Evolutionary conservation across 2,797 vertebrate species (phyloP).

Genomic region (Microctenopoma steveboyesi): DNA sequence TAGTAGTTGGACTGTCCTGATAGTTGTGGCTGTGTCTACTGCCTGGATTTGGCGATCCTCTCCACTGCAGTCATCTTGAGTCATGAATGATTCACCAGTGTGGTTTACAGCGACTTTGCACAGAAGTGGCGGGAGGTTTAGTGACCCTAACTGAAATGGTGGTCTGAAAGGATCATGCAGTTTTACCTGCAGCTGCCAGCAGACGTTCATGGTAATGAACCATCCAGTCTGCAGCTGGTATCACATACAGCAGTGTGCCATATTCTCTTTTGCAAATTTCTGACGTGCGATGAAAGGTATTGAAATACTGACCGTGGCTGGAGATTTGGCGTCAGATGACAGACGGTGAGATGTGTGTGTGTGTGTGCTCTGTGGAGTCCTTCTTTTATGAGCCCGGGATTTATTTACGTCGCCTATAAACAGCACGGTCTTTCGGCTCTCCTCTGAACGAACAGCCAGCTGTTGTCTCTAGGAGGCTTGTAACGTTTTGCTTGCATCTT

Average conservation of each 20-base stretch:
- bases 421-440: slow-evolving; percentile 1
- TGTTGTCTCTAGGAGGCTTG: slow-evolving; percentile 24
- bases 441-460: neutral
- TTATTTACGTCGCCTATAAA: slow-evolving; percentile 53
- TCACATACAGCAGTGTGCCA: neutral
- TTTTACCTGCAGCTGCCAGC: slow-evolving; percentile 31
- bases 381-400: slow-evolving; percentile 43
- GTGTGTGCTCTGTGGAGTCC: slow-evolving; percentile 22
- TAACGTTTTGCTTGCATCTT: slow-evolving; percentile 19
- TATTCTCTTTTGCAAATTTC: slow-evolving; percentile 30
- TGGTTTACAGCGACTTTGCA: neutral
- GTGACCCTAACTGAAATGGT: slow-evolving; percentile 17
- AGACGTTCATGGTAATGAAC: no score
- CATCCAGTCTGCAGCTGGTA: slow-evolving; percentile 9
- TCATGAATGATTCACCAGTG: slow-evolving; percentile 24
- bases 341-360: slow-evolving; percentile 41
- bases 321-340: slow-evolving; percentile 74
- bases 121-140: neutral
- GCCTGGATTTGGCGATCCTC: slow-evolving; percentile 16
- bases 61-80: slow-evolving; percentile 10
- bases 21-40: slow-evolving; percentile 28
- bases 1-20: slow-evolving; percentile 32
- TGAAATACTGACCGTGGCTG: slow-evolving; percentile 67
- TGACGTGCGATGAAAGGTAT: slow-evolving; percentile 42
- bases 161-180: slow-evolving; percentile 13